Conservation (phyloP, 2,113 vertebrate genomes). For the Periophthalmus modestus region DNA sequence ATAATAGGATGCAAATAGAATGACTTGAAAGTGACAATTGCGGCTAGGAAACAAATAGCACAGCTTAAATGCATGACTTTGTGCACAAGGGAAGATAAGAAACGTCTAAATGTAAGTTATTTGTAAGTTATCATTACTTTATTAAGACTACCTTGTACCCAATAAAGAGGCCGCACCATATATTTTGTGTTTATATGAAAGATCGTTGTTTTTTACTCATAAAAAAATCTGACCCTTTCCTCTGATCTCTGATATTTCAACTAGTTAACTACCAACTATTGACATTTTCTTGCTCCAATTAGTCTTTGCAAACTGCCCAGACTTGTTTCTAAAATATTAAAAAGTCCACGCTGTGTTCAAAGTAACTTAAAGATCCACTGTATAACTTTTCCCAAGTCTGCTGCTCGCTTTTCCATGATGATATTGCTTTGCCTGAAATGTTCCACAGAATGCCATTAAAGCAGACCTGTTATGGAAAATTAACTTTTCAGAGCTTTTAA, state of each 20-base stretch:
- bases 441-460: too few relatives aligned
- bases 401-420: too few relatives aligned
- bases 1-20: slow-evolving; percentile 52
- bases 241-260: neutral
- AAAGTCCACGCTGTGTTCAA: neutral
- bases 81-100: slow-evolving; percentile 14
- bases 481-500: too few relatives aligned
- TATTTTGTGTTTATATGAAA: neutral
- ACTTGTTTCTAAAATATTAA: too few relatives aligned
- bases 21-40: slow-evolving; percentile 33
- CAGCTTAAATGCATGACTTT: slow-evolving; percentile 32
- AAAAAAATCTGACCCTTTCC: neutral
- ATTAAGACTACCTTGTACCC: neutral
- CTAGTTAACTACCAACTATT: neutral
- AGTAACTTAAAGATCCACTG: too few relatives aligned
- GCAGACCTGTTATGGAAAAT: too few relatives aligned
- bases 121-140: slow-evolving; percentile 22
- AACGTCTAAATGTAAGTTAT: slow-evolving; percentile 9
- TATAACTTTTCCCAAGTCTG: too few relatives aligned
- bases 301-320: too few relatives aligned
- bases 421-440: too few relatives aligned
- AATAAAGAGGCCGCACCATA: neutral
- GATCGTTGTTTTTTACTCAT: neutral
- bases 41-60: slow-evolving; percentile 7
- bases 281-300: too few relatives aligned